These are phyloP conservation scores for Noctua fimbriata DNA, from an alignment of 2,888 invertebrate genomes.

Conservation along the genomic window DNA sequence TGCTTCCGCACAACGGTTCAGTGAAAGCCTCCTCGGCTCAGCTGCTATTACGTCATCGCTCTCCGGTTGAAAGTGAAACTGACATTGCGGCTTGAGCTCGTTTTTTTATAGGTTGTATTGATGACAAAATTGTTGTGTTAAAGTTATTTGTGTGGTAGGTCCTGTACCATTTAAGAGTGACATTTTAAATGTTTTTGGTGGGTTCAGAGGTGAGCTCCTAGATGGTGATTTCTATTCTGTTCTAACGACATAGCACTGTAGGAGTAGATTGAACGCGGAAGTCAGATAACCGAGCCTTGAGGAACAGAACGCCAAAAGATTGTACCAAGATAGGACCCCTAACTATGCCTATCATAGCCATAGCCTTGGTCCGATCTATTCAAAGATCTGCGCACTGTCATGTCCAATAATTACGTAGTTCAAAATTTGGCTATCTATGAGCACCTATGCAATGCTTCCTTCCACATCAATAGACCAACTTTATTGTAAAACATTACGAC, in stretches of 20 bases:
- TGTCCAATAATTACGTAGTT: neutral
- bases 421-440: neutral
- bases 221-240: neutral
- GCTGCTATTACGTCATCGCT: slow-evolving; percentile 58
- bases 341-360: neutral
- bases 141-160: slow-evolving; percentile 14
- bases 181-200: slow-evolving; percentile 4
- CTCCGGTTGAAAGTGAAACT: slow-evolving; percentile 64
- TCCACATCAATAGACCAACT: neutral
- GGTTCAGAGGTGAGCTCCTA: neutral
- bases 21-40: slow-evolving; percentile 62
- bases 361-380: neutral
- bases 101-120: slow-evolving; percentile 49
- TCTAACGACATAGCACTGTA: no score
- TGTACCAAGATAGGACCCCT: neutral
- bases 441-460: neutral
- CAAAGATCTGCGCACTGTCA: neutral
- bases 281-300: neutral
- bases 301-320: neutral
- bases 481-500: neutral
- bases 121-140: slow-evolving; percentile 38
- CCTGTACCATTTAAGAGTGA: neutral
- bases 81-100: slow-evolving; percentile 57
- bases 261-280: neutral
- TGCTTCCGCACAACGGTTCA: slow-evolving; percentile 39